A percentile compares a stretch with the other conserved stretches of the same genome.
Evolutionary conservation across 1,140 invertebrate species (phyloP).

Genomic region (Camponotus pennsylvanicus): DNA sequence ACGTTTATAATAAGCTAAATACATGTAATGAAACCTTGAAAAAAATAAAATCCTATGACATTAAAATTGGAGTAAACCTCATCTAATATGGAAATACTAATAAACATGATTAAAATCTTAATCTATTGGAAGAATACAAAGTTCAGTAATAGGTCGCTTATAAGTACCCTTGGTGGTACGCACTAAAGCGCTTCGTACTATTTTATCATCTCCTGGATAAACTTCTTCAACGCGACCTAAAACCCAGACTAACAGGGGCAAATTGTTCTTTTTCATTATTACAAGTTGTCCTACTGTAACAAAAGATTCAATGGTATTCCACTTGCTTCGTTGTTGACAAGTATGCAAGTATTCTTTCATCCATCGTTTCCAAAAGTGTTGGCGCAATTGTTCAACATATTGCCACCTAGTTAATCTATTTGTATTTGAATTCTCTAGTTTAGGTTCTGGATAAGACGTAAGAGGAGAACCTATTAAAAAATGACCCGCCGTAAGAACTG

Average conservation of each 20-base stretch:
- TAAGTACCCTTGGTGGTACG: background rate
- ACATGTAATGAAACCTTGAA: too few species aligned
- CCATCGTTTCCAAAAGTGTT: slow-evolving; percentile 2
- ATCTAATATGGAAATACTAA: too few species aligned
- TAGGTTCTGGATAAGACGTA: background rate
- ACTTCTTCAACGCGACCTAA: background rate
- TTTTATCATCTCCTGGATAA: background rate
- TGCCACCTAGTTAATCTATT: background rate
- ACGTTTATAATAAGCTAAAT: too few species aligned
- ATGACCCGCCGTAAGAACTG: background rate
- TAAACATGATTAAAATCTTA: background rate
- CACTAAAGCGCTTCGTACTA: background rate
- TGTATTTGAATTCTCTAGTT: background rate
- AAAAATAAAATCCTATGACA: too few species aligned
- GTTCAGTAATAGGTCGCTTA: background rate
- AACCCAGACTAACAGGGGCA: background rate
- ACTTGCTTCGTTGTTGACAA: background rate
- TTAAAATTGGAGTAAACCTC: too few species aligned
- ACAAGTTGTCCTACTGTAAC: background rate
- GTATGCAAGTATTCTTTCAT: background rate
- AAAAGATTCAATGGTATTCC: background rate
- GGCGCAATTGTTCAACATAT: background rate
- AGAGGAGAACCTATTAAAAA: slow-evolving; percentile 1
- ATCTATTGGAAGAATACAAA: background rate
- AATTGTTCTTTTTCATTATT: background rate